phyloP scores from a whole-genome alignment of 2,113 vertebrate genomes.

The Muscicapa adusta region DNA sequence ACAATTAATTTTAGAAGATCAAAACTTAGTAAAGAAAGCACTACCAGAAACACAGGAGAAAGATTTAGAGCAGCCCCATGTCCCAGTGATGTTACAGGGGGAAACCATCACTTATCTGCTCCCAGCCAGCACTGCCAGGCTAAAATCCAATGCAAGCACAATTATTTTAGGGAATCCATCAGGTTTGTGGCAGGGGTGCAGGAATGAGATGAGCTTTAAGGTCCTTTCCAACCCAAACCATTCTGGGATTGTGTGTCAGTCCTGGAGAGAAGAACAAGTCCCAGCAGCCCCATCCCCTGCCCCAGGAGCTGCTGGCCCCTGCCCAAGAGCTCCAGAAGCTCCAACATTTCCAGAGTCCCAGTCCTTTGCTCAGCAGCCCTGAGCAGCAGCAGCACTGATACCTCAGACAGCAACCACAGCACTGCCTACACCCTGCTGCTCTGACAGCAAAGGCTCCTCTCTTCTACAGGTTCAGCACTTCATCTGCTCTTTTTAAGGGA shows the following conservation, averaged over 20 bases:
- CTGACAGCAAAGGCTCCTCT: not conserved
- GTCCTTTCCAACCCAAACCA: not conserved
- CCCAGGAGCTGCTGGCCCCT: not conserved
- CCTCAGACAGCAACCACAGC: not conserved
- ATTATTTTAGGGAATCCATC: not conserved
- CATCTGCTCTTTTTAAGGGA: not conserved
- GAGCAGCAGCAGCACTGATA: not conserved
- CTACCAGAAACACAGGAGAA: not conserved
- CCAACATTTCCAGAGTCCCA: rapidly evolving
- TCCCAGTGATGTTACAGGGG: not conserved
- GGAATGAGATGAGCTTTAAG: not conserved
- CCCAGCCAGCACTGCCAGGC: rapidly evolving
- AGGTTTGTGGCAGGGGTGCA: not conserved
- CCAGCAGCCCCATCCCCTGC: not conserved
- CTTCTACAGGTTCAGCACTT: not conserved
- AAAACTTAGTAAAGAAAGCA: not conserved
- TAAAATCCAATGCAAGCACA: not conserved
- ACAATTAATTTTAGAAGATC: not conserved
- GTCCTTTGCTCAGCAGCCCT: rapidly evolving
- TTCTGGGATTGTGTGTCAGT: not conserved
- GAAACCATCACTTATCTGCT: not conserved
- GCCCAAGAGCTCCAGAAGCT: rapidly evolving
- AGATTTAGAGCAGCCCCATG: not conserved
- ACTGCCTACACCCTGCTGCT: not conserved
- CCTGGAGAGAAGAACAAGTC: not conserved